Conservation (phyloP, 1,140 invertebrate species). For the Maniola jurtina region DNA sequence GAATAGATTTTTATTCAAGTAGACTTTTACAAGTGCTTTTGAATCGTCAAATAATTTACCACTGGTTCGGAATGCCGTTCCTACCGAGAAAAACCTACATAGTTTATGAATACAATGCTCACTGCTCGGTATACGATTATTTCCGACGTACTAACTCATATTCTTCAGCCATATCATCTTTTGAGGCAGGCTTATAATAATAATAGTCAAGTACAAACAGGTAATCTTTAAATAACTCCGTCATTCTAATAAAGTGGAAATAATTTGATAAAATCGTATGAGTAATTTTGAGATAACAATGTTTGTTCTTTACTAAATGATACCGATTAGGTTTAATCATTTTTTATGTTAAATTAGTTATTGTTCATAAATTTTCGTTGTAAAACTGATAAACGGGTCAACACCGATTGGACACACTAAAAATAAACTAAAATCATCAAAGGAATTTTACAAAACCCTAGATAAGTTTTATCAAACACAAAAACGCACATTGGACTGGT, state of each 20-base stretch:
- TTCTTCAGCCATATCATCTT: too few species aligned
- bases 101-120: too few species aligned
- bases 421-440: background rate
- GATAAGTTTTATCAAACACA: too few species aligned
- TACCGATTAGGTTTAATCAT: background rate
- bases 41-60: too few species aligned
- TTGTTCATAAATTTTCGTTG: slow-evolving; percentile 3
- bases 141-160: too few species aligned
- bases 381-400: background rate
- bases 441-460: background rate
- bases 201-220: background rate
- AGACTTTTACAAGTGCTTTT: too few species aligned
- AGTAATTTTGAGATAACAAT: slow-evolving; percentile 2
- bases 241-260: background rate
- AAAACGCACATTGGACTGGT: too few species aligned
- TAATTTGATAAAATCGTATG: slow-evolving; percentile 1
- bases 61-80: too few species aligned
- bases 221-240: background rate
- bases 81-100: too few species aligned
- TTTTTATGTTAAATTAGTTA: slow-evolving; percentile 2
- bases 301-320: slow-evolving; percentile 2
- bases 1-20: too few species aligned
- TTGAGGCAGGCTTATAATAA: too few species aligned
- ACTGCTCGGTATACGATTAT: too few species aligned
- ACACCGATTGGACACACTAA: background rate